Evolutionary conservation across 2,797 vertebrate species (phyloP).

Genomic region (Loris lydekkerianus): DNA sequence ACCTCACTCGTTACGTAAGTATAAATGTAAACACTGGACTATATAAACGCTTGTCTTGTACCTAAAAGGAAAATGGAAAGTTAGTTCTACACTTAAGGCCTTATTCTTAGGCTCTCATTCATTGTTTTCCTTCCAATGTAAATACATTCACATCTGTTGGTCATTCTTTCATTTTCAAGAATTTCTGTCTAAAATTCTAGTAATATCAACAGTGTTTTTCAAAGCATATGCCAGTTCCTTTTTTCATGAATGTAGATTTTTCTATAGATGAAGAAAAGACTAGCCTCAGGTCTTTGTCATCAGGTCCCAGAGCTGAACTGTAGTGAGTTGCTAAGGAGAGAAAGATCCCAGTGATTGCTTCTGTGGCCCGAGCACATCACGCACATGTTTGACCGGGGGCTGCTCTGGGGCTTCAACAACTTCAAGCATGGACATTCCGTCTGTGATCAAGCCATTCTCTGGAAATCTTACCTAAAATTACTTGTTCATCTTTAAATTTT

Average conservation of each 20-base stretch:
- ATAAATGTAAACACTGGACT: not conserved
- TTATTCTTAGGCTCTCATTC: not conserved
- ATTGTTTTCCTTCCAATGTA: not conserved
- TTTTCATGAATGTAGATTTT: not conserved
- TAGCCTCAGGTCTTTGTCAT: not conserved
- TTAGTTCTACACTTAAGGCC: not conserved
- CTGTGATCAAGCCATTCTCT: not conserved
- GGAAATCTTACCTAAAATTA: not conserved
- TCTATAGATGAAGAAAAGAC: not conserved
- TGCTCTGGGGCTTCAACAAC: not conserved
- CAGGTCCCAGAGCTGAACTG: not conserved
- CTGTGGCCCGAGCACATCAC: not conserved
- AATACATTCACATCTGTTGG: slow-evolving; percentile 32
- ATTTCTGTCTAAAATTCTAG: not conserved
- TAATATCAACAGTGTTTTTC: not conserved
- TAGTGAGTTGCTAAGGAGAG: not conserved
- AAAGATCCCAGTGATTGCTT: not conserved
- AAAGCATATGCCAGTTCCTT: not conserved
- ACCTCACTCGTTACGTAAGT: not conserved
- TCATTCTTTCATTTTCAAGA: not conserved
- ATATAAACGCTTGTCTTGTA: not conserved
- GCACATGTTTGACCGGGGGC: not conserved
- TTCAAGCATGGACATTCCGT: not conserved
- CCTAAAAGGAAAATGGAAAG: not conserved
- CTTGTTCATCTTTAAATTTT: not conserved